Base-by-base conservation (phyloP, 2,888 invertebrate species). In the Periphyllus acericola region DNA sequence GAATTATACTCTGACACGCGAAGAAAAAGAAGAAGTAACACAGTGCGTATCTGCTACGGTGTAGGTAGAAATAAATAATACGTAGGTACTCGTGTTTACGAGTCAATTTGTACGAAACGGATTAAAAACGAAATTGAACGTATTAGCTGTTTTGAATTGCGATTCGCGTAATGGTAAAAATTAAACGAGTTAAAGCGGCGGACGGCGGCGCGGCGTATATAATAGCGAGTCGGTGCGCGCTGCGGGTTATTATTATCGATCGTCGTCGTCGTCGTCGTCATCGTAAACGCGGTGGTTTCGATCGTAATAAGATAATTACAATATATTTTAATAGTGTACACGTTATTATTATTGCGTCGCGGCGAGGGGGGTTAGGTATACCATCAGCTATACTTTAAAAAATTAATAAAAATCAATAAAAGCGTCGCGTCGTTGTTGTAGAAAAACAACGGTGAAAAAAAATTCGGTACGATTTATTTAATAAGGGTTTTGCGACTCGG, bases 61-160 rank as follows among this genome's bases (percentile, higher is more conserved):
- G 14, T 4, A 71, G 14, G 46, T 46, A 71, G 14, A 9, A 55
- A 79, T 25, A 79, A 60, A 46, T 11, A 46, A 19, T 32, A 34
- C 34, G 34, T 32, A 34, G 25, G 34, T 14, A 60, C 79, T 55
- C 34, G 34, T 25, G 25, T 78, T 55, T 55, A 60, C 52, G 14
- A 79, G 55, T 34, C 55, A 79, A 55, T 60, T 79, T 79, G 21
- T 79, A 79, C 25, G 21, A 55, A 79, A 79, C 34, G 0, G 34
- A 55, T 55, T 55, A 55, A 34, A 79, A 60, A 79, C 14, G 9
- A 25, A 79, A 79, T 25, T 79, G 25, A 79, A 79, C 25, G 32
- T 9, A 34, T 79, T 25, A 46, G 46, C 1, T 25, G 25, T 60
- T 25, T 19, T 60, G 60, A 25, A 60, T 60, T 21, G 25, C 25